Conservation (phyloP, 1,140 invertebrate species). For the Anastrepha ludens region DNA sequence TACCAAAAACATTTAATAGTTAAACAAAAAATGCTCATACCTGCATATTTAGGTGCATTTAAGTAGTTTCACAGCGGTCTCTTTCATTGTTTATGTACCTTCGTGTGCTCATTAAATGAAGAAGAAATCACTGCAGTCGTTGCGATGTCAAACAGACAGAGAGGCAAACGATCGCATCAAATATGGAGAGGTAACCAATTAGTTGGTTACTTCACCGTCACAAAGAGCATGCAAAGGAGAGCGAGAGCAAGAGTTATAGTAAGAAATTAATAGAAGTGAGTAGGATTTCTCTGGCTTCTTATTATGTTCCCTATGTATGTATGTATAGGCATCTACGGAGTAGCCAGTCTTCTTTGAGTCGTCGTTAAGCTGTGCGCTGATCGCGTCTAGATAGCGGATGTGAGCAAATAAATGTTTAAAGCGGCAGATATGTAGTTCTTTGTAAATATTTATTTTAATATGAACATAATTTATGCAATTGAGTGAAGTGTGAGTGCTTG, state of each 20-base stretch:
- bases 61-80: background rate
- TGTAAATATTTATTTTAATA: constrained; percentile 7
- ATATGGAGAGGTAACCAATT: background rate
- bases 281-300: background rate
- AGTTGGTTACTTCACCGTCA: background rate
- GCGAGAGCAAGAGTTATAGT: background rate
- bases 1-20: background rate
- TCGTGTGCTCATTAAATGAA: background rate
- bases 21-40: background rate
- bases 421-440: constrained; percentile 6
- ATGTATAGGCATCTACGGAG: constrained; percentile 1
- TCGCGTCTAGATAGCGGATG: background rate
- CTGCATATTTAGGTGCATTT: constrained; percentile 1
- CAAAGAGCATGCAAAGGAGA: background rate
- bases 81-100: constrained; percentile 1
- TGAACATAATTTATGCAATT: constrained; percentile 30
- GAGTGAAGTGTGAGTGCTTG: background rate
- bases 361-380: constrained; percentile 8
- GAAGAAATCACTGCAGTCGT: background rate
- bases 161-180: background rate
- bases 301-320: background rate
- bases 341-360: constrained; percentile 15
- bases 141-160: background rate
- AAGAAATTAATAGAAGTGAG: background rate
- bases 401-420: background rate